Percentiles rank a stretch among this genome's conserved stretches.
Evolutionary conservation across 1,140 invertebrate genomes (phyloP).

Genomic region (Leptoteleia sp.): DNA sequence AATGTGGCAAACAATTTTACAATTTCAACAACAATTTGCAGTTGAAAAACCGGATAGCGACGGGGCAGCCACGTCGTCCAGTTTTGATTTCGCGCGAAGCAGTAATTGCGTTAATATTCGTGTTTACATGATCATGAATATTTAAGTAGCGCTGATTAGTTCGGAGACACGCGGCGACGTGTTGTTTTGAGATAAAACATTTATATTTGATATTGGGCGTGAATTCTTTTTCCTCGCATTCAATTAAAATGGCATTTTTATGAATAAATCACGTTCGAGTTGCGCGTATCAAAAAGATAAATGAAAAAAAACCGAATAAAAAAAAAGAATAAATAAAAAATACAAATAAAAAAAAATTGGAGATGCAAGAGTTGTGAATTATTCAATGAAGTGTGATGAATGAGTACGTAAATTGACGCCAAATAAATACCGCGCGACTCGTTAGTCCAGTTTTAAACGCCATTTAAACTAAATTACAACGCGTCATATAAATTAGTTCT

Average conservation of each 20-base stretch:
- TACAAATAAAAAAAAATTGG: slow-evolving; percentile 4
- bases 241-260: slow-evolving; percentile 30
- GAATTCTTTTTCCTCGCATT: neutral
- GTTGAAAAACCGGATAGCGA: too few species aligned
- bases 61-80: too few species aligned
- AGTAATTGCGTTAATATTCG: slow-evolving; percentile 19
- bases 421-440: slow-evolving; percentile 32
- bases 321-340: neutral
- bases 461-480: slow-evolving; percentile 39
- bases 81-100: neutral
- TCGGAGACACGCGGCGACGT: neutral
- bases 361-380: slow-evolving; percentile 12
- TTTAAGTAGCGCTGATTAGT: slow-evolving; percentile 8
- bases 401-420: slow-evolving; percentile 36
- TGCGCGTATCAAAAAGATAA: too few species aligned
- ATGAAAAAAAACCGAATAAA: too few species aligned
- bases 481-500: slow-evolving; percentile 23
- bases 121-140: slow-evolving; percentile 8
- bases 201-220: slow-evolving; percentile 5
- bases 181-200: slow-evolving; percentile 8
- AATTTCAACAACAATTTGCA: too few species aligned
- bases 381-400: slow-evolving; percentile 42
- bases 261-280: slow-evolving; percentile 1
- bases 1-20: too few species aligned
- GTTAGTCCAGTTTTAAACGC: slow-evolving; percentile 41